Evolutionary conservation across 2,113 vertebrate genomes (phyloP).

Genomic region (Sinosuthora webbiana): DNA sequence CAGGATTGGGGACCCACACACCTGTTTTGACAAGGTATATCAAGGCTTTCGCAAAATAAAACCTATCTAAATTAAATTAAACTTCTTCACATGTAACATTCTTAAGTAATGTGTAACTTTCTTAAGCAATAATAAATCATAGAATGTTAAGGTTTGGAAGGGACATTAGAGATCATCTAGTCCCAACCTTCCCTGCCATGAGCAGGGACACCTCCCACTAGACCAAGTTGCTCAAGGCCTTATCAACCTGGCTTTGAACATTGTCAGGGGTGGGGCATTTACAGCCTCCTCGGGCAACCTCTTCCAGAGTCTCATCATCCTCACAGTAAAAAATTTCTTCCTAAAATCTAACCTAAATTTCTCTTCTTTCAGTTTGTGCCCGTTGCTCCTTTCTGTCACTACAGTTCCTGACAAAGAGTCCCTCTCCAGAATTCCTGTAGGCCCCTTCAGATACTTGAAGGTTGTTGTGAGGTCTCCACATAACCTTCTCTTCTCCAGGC

Average conservation of each 20-base stretch:
- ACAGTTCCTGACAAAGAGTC: not conserved
- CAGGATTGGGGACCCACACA: not conserved
- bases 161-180: not conserved
- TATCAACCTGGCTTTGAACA: not conserved
- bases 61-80: not conserved
- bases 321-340: not conserved
- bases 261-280: not conserved
- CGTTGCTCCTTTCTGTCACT: not conserved
- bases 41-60: not conserved
- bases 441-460: not conserved
- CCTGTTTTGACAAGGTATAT: not conserved
- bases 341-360: not conserved
- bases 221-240: not conserved
- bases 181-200: rapidly evolving
- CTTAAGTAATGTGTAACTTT: not conserved
- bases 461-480: not conserved
- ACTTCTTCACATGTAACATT: not conserved
- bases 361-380: not conserved
- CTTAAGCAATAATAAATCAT: not conserved
- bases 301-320: not conserved
- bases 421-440: not conserved
- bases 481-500: not conserved
- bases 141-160: not conserved
- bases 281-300: not conserved
- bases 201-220: not conserved